These are phyloP conservation scores for Lepidochrysops patricia DNA, from an alignment of 2,888 invertebrate genomes.

Conservation along the genomic window DNA sequence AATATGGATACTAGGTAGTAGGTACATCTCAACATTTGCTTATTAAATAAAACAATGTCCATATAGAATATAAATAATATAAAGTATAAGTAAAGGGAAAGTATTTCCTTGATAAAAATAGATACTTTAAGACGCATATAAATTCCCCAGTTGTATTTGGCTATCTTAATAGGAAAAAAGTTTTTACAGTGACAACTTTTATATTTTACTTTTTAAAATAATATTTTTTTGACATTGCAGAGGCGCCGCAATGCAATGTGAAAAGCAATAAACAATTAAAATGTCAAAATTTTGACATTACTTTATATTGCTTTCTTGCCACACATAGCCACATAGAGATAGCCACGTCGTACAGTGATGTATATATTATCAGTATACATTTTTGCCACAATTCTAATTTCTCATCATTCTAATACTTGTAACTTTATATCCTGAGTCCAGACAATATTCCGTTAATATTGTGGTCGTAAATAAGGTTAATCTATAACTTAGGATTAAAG, in stretches of 20 bases:
- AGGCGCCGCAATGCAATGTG: too few species aligned
- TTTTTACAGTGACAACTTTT: not conserved
- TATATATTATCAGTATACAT: too few species aligned
- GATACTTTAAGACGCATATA: not conserved
- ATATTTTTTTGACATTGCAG: too few species aligned
- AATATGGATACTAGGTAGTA: not conserved
- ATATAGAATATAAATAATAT: not conserved
- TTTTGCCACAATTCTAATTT: not conserved
- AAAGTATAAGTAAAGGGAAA: not conserved
- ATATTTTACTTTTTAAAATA: not conserved
- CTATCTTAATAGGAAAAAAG: not conserved
- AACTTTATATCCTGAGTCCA: too few species aligned
- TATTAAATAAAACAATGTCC: not conserved
- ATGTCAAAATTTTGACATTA: too few species aligned
- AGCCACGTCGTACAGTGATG: too few species aligned
- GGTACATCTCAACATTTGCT: not conserved
- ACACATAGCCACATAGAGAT: too few species aligned
- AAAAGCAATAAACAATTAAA: too few species aligned
- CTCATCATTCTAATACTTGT: not conserved
- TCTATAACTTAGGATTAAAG: not conserved
- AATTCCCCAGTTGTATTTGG: not conserved
- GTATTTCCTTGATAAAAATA: not conserved
- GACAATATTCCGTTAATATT: not conserved
- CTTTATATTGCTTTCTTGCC: too few species aligned
- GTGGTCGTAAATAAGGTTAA: not conserved